Percentiles rank a stretch among this genome's conserved stretches.
phyloP scores from a whole-genome alignment of 1,140 invertebrate species.

The Catajapyx aquilonaris region DNA sequence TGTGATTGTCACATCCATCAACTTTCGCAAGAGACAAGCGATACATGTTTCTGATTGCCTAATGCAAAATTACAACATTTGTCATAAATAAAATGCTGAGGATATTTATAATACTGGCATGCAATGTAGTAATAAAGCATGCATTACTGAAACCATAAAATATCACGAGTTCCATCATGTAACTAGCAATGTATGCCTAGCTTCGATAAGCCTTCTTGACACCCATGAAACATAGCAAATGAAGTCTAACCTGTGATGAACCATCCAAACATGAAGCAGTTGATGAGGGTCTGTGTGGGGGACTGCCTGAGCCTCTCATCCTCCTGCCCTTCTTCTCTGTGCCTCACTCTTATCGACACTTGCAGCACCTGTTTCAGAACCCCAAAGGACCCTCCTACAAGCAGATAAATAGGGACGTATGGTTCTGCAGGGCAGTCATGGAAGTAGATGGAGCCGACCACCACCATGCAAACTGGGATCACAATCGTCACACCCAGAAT shows the following conservation, averaged over 20 bases:
- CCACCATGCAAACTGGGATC: conserved; percentile 39
- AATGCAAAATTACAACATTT: too few relatives aligned
- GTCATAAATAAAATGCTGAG: too few relatives aligned
- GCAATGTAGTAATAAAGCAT: too few relatives aligned
- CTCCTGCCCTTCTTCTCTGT: conserved; percentile 27
- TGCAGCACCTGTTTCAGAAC: conserved; percentile 35
- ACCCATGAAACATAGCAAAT: too few relatives aligned
- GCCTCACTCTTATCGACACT: conserved; percentile 26
- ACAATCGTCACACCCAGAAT: conserved; percentile 35
- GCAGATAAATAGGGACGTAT: conserved; percentile 44
- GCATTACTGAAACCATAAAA: too few relatives aligned
- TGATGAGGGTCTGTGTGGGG: conserved; percentile 32
- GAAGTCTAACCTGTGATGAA: conserved; percentile 39
- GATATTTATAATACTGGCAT: too few relatives aligned
- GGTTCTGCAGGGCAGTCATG: conserved; percentile 39
- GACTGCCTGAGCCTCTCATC: conserved; percentile 30
- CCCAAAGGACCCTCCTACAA: conserved; percentile 39
- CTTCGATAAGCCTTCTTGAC: too few relatives aligned
- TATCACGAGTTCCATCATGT: too few relatives aligned
- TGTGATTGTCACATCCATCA: too few relatives aligned
- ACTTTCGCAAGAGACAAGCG: too few relatives aligned
- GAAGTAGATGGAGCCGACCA: conserved; percentile 37
- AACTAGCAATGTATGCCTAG: too few relatives aligned
- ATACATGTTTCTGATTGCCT: too few relatives aligned
- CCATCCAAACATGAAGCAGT: conserved; percentile 42